phyloP scores from a whole-genome alignment of 1,140 invertebrate species.

The Dreissena rostriformis region DNA sequence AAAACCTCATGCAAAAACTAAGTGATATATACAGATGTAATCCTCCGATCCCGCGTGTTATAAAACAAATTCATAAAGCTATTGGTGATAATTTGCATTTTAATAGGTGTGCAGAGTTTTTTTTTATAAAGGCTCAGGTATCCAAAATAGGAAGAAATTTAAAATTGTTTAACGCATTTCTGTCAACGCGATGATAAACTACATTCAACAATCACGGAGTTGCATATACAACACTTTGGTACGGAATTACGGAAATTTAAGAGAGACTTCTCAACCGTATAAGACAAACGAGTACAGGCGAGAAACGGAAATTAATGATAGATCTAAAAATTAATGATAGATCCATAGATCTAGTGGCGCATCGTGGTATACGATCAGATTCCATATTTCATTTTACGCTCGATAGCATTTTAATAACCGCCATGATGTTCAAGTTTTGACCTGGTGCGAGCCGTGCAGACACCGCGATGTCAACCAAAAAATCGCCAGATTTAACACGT shows the following conservation, averaged over 20 bases:
- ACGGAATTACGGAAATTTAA: background rate
- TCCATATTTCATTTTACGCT: slow-evolving; percentile 21
- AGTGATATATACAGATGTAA: too few relatives aligned
- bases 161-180: background rate
- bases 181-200: too few relatives aligned
- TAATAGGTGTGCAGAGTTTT: background rate
- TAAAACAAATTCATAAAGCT: background rate
- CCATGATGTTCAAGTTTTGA: slow-evolving; percentile 27
- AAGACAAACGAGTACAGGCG: slow-evolving; percentile 25
- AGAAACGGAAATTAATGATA: slow-evolving; percentile 10
- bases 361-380: background rate
- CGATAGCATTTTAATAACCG: slow-evolving; percentile 17
- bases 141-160: background rate
- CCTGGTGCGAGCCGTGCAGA: background rate
- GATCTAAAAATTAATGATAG: slow-evolving; percentile 26
- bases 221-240: too few relatives aligned
- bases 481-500: background rate
- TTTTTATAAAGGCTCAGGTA: background rate
- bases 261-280: background rate
- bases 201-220: too few relatives aligned
- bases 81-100: slow-evolving; percentile 1
- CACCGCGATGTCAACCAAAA: background rate
- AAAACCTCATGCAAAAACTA: too few relatives aligned
- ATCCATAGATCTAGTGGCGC: background rate
- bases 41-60: too few relatives aligned